These are phyloP conservation scores for Hepsetus odoe DNA, from an alignment of 2,113 vertebrate species.

Conservation along the genomic window DNA sequence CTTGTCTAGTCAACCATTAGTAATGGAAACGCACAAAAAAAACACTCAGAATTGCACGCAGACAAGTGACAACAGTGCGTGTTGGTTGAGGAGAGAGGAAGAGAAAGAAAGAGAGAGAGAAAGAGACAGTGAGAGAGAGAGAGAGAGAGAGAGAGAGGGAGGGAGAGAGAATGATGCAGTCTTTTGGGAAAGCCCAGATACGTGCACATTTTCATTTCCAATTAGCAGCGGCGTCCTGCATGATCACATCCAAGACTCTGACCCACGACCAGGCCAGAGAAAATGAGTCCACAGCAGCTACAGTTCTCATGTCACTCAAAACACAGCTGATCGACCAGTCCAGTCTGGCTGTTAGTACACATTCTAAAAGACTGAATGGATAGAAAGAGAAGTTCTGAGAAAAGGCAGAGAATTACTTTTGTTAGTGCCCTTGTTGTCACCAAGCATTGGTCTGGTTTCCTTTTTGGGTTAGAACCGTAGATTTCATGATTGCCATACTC, in stretches of 20 bases:
- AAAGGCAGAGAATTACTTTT: background rate
- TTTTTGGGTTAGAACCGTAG: no score
- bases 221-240: slow-evolving; percentile 30
- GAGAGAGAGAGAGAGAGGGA: background rate
- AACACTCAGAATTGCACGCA: background rate
- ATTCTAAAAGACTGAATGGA: background rate
- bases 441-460: no score
- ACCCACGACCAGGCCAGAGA: background rate
- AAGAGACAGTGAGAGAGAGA: background rate
- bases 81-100: background rate
- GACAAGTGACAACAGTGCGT: slow-evolving; percentile 17
- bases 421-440: background rate
- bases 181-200: slow-evolving; percentile 30
- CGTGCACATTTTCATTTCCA: slow-evolving; percentile 16
- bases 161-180: background rate
- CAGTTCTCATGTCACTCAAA: background rate
- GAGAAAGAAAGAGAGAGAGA: background rate
- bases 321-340: background rate
- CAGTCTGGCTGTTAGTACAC: background rate
- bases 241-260: slow-evolving; percentile 26
- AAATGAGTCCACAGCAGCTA: background rate
- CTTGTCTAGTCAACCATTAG: slow-evolving; percentile 8
- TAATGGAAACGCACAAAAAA: slow-evolving; percentile 18
- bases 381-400: background rate
- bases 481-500: no score